Percentiles rank a stretch among this genome's conserved stretches.
phyloP scores from a whole-genome alignment of 2,113 vertebrate species.

The Cyanistes caeruleus region DNA sequence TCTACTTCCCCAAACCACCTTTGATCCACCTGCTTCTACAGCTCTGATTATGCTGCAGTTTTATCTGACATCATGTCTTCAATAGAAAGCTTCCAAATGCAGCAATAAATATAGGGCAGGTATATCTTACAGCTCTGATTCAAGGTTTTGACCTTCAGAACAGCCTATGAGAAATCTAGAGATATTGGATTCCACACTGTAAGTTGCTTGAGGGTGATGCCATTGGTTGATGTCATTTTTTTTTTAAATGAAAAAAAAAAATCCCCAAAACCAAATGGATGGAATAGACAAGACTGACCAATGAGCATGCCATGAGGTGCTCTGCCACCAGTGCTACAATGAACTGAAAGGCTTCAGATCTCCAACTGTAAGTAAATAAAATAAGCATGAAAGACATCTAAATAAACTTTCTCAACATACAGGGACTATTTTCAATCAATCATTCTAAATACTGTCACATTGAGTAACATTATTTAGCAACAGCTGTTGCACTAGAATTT shows the following conservation, averaged over 20 bases:
- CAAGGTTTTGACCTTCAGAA: neutral
- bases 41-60: neutral
- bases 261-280: neutral
- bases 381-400: neutral
- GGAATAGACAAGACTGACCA: neutral
- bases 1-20: neutral
- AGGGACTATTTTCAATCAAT: neutral
- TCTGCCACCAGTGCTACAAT: neutral
- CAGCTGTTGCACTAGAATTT: neutral
- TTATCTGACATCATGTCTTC: neutral
- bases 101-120: slow-evolving; percentile 7
- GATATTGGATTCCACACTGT: neutral
- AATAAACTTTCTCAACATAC: neutral
- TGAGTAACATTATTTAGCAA: slow-evolving; percentile 12
- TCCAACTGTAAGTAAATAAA: neutral
- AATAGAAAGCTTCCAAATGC: neutral
- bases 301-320: neutral
- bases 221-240: neutral
- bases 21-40: neutral
- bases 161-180: neutral
- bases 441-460: neutral
- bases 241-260: neutral
- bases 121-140: neutral
- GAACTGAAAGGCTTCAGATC: neutral
- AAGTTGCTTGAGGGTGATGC: neutral